Conservation (phyloP, 2,797 vertebrate genomes). For the Emys orbicularis region DNA sequence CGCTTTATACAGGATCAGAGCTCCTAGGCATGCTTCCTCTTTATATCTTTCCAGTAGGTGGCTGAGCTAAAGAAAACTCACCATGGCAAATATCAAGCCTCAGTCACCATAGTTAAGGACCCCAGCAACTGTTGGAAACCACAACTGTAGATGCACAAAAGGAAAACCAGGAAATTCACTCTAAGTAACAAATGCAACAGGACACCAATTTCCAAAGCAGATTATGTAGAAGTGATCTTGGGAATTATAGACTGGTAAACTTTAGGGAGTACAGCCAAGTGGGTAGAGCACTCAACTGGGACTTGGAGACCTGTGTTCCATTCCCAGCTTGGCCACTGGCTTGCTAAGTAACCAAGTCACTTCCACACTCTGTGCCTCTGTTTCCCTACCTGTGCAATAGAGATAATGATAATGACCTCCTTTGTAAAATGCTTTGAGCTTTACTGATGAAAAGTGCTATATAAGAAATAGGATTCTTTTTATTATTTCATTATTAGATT, state of each 20-base stretch:
- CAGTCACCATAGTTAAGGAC: not conserved
- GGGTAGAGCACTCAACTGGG: not conserved
- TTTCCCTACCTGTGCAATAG: not conserved
- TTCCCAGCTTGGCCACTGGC: not conserved
- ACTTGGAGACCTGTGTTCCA: not conserved
- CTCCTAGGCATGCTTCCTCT: not conserved
- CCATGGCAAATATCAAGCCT: not conserved
- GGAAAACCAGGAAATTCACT: not conserved
- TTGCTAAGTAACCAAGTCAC: not conserved
- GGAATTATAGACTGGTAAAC: not conserved
- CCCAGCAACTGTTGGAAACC: not conserved
- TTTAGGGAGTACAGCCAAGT: not conserved
- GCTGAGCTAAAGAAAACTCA: not conserved
- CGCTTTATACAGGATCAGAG: not conserved
- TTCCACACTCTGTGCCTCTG: not conserved
- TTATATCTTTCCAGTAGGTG: not conserved
- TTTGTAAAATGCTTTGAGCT: not conserved
- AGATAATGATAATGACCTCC: not conserved
- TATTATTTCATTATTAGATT: not conserved
- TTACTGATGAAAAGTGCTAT: not conserved
- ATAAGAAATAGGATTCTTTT: not conserved
- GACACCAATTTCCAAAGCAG: not conserved
- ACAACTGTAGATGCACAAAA: not conserved
- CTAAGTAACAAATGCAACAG: not conserved
- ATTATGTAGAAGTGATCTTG: not conserved